phyloP scores from a whole-genome alignment of 2,888 invertebrate genomes.

The Criorhina ranunculi region DNA sequence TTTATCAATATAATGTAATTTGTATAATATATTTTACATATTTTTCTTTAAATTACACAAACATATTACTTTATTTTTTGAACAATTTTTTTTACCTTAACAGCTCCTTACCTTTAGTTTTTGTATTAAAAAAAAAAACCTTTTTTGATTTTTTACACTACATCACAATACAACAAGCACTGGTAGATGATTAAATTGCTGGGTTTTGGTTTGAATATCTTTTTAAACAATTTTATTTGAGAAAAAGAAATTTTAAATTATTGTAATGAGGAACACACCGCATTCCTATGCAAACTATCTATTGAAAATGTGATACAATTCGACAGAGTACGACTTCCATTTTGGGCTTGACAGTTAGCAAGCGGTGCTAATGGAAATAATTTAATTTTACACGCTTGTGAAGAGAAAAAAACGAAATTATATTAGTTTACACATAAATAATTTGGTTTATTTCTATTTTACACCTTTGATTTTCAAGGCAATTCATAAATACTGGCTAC shows the following conservation, averaged over 20 bases:
- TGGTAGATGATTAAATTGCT: conserved; percentile 21
- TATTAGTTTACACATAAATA: too few relatives aligned
- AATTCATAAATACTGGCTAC: background rate
- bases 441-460: too few relatives aligned
- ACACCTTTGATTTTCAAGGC: too few relatives aligned
- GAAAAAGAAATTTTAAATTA: background rate
- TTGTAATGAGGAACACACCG: too few relatives aligned
- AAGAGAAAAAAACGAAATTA: too few relatives aligned
- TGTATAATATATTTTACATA: conserved; percentile 54
- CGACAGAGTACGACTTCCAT: too few relatives aligned
- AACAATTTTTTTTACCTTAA: conserved; percentile 10
- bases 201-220: conserved; percentile 25
- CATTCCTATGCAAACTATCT: background rate
- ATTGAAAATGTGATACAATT: background rate
- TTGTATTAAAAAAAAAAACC: background rate
- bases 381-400: too few relatives aligned
- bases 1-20: conserved; percentile 56
- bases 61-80: conserved; percentile 26
- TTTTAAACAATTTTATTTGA: background rate
- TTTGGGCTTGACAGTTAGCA: too few relatives aligned
- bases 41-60: conserved; percentile 41
- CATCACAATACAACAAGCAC: conserved; percentile 24
- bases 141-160: conserved; percentile 26
- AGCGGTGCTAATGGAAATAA: too few relatives aligned
- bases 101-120: conserved; percentile 31